Evolutionary conservation across 92 coral and sea anemone genomes (phyloP).

Genomic region (Isaurus tuberculatus): DNA sequence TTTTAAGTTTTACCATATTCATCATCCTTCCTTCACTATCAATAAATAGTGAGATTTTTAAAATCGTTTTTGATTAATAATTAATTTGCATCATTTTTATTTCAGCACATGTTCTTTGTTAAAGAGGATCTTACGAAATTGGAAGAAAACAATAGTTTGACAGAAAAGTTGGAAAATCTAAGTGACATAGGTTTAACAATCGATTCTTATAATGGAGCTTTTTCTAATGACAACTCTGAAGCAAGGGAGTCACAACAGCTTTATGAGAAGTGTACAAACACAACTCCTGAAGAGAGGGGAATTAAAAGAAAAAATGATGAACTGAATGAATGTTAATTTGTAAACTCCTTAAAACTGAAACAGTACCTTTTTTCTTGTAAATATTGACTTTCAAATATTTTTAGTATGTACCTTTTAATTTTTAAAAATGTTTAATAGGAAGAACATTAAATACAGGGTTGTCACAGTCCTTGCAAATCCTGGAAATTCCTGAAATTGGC

Average conservation of each 20-base stretch:
- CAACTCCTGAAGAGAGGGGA: background rate
- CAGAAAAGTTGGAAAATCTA: background rate
- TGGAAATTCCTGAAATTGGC: too few relatives aligned
- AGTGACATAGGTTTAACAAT: background rate
- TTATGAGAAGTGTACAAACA: background rate
- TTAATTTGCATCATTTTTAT: background rate
- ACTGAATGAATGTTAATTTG: too few relatives aligned
- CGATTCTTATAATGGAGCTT: background rate
- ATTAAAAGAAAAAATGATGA: background rate
- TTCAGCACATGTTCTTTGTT: slow-evolving; percentile 1
- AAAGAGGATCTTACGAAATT: background rate
- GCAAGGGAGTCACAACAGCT: background rate
- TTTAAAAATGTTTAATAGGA: background rate
- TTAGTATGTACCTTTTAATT: too few relatives aligned
- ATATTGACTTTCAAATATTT: too few relatives aligned
- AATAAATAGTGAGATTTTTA: too few relatives aligned
- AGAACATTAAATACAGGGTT: too few relatives aligned
- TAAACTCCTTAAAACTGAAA: too few relatives aligned
- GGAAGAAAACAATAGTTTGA: background rate
- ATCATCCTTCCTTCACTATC: too few relatives aligned
- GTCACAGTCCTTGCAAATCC: too few relatives aligned
- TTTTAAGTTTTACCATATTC: background rate
- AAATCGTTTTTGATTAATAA: background rate
- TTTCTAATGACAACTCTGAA: background rate
- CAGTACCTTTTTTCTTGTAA: too few relatives aligned